Conservation (phyloP, 2,113 vertebrate genomes). For the Telmatochromis sp. region DNA sequence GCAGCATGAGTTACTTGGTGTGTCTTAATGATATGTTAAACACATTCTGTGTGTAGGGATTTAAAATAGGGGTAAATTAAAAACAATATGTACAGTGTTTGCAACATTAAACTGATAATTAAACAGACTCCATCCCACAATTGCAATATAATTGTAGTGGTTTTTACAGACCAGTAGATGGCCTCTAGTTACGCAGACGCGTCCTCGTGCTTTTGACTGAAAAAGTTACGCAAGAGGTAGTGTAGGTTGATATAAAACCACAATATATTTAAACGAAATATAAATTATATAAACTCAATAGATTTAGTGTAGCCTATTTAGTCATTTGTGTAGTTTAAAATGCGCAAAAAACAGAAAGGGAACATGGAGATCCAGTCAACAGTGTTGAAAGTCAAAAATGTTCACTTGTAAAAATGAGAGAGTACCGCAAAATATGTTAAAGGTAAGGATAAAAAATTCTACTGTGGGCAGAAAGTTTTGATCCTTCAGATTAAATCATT, state of each 20-base stretch:
- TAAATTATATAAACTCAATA: not conserved
- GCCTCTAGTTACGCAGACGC: not conserved
- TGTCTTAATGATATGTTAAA: not conserved
- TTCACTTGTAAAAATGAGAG: not conserved
- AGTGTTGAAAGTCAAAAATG: not conserved
- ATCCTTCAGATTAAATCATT: not conserved
- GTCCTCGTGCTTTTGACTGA: not conserved
- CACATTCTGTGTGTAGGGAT: not conserved
- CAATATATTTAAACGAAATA: not conserved
- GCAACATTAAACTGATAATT: not conserved
- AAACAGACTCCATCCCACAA: not conserved
- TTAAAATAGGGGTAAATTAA: not conserved
- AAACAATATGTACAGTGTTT: not conserved
- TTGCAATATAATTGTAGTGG: not conserved
- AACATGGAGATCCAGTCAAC: not conserved
- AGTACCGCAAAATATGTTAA: not conserved
- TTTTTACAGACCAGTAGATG: conserved; percentile 11
- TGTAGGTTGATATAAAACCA: not conserved
- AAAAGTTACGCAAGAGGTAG: not conserved
- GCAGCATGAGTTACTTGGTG: not conserved
- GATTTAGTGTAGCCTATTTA: not conserved
- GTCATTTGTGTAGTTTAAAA: not conserved
- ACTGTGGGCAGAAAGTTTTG: not conserved
- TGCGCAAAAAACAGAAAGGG: not conserved
- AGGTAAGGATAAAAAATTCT: not conserved